Evolutionary conservation across 2,888 invertebrate species (phyloP).

Genomic region (Carabus problematicus): DNA sequence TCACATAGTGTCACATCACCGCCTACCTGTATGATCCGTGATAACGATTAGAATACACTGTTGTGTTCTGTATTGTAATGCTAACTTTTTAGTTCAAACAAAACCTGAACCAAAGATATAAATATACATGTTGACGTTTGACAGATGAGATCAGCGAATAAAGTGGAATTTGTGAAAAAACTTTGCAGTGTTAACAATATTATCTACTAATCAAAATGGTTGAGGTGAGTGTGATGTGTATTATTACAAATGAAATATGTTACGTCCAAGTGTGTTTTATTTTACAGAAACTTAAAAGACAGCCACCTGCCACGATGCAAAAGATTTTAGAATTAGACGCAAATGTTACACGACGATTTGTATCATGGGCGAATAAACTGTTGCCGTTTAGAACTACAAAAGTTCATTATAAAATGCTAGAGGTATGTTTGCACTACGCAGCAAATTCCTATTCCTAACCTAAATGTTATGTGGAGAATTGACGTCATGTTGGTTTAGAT

Average conservation of each 20-base stretch:
- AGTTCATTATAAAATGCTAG: conserved; percentile 65
- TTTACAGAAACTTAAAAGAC: conserved; percentile 50
- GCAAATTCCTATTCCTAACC: conserved; percentile 16
- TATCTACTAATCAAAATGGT: conserved; percentile 16
- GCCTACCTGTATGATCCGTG: no score
- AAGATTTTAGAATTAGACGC: conserved; percentile 63
- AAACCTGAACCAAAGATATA: no score
- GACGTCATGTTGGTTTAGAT: conserved; percentile 62
- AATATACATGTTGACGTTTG: neutral
- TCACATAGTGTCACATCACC: no score
- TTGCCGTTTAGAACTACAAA: conserved; percentile 62
- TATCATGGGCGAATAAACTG: conserved; percentile 60
- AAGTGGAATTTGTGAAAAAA: no score
- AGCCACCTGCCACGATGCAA: conserved; percentile 61
- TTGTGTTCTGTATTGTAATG: no score
- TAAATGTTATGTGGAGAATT: conserved; percentile 3
- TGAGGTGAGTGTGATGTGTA: conserved; percentile 38
- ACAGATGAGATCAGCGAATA: neutral
- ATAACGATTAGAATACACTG: no score
- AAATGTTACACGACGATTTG: conserved; percentile 63
- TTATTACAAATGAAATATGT: conserved; percentile 25
- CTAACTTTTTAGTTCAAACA: no score
- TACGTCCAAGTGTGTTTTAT: neutral
- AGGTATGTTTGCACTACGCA: conserved; percentile 57
- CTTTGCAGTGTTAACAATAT: no score